Base-by-base conservation (phyloP, 2,888 invertebrate genomes). In the Ellobium chinense region DNA sequence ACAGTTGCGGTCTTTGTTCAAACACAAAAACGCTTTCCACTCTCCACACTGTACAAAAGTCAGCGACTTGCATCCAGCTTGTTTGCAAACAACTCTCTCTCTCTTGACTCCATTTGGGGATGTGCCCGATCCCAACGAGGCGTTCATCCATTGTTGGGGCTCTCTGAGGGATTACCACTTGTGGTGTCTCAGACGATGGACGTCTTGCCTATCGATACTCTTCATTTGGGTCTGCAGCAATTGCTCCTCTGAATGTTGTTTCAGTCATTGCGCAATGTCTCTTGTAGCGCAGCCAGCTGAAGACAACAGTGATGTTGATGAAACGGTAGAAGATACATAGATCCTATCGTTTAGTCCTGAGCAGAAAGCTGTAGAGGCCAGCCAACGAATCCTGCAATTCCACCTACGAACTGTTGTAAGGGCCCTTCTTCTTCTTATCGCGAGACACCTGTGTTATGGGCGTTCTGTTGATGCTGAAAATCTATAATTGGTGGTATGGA, bases 341-440 rank as follows among this genome's bases (percentile, higher is more conserved):
- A 80, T 81, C 9, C 46, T 18, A 46, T 46, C 46, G 7, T 46
- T 46, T 46, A 12, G 46, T 46, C 9, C 46, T 7, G 29, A 83
- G 24, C 29, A 74, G 80, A 68, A 80, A 80, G 5, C 60, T 54
- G 54, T 83, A 83, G 9, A 69, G 62, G 18, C 76, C 80, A 27
- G 74, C 9, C n/a, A 69, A 24, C 56, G 77, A 69, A 68, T 84
- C 81, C 58, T 60, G 34, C 83, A 1, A 84, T 78, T 12, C 84
- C 83, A 56, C 72, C 80, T 78, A 84, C 83, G 29, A 79, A 54
- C 63, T 62, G 54, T 79, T 79, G 37, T 83, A 34, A 18, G 46
- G 36, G 12, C 73, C 74, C 12, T 31, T 62, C 27, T 58, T 12
- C 21, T 46, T 69, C 29, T 70, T 60, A 24, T 66, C 65, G 7